Conservation (phyloP, 2,113 vertebrate genomes). For the Eidolon helvum region DNA sequence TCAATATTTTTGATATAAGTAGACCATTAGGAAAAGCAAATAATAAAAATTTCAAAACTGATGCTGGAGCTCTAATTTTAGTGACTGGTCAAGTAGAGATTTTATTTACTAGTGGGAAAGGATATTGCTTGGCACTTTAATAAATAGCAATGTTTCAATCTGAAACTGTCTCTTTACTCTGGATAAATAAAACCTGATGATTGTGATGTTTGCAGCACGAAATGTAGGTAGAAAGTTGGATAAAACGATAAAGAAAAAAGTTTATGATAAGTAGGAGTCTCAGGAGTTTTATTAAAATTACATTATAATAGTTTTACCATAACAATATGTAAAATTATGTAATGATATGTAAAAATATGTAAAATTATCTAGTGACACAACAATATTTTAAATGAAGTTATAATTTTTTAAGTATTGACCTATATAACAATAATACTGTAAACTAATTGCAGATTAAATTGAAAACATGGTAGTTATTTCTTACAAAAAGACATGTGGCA, state of each 20-base stretch:
- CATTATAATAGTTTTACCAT: neutral
- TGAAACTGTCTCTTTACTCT: neutral
- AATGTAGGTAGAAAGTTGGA: neutral
- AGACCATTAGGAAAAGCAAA: constrained; percentile 35
- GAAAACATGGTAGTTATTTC: neutral
- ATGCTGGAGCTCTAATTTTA: constrained; percentile 28
- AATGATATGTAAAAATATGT: neutral
- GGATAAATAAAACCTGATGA: neutral
- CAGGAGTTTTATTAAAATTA: neutral
- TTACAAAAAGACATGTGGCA: neutral
- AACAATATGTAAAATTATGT: neutral
- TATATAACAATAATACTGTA: neutral
- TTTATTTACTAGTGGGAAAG: constrained; percentile 36
- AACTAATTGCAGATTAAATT: neutral
- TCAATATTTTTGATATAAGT: constrained; percentile 36
- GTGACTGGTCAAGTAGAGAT: constrained; percentile 15
- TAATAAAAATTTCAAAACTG: constrained; percentile 36
- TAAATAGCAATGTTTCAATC: neutral
- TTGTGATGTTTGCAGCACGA: neutral
- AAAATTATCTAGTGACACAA: neutral
- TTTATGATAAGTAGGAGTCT: neutral
- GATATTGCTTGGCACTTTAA: neutral
- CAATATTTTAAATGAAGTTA: neutral
- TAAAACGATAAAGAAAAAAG: neutral
- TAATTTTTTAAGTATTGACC: neutral